Evolutionary conservation across 2,888 invertebrate species (phyloP).

Genomic region (Parapristionchus giblindavisi): DNA sequence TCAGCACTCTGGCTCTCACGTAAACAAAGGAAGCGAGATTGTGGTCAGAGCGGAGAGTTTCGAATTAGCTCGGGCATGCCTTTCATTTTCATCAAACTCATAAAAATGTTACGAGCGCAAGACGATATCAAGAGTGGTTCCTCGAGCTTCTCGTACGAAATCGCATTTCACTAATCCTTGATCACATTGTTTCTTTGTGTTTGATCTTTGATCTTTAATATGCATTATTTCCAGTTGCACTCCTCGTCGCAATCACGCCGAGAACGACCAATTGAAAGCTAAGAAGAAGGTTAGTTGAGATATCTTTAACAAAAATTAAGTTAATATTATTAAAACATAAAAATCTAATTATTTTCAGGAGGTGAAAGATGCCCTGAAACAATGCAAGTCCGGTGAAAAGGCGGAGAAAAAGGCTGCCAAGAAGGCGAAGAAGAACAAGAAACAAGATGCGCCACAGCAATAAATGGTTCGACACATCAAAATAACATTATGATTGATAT

Average conservation of each 20-base stretch:
- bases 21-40: too few species aligned
- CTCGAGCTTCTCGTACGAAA: too few species aligned
- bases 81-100: too few species aligned
- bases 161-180: not conserved
- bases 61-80: too few species aligned
- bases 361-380: constrained; percentile 28
- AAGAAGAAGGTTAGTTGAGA: constrained; percentile 29
- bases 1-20: too few species aligned
- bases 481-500: too few species aligned
- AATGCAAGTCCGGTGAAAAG: constrained; percentile 22
- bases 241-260: constrained; percentile 23
- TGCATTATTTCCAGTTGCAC: constrained; percentile 16
- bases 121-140: too few species aligned
- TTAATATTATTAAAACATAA: not conserved
- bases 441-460: too few species aligned
- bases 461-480: too few species aligned
- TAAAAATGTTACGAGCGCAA: too few species aligned
- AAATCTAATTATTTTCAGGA: constrained; percentile 12
- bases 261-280: constrained; percentile 29
- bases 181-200: not conserved
- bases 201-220: too few species aligned
- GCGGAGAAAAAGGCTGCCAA: constrained; percentile 18
- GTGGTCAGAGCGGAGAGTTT: too few species aligned
- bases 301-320: not conserved
- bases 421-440: constrained; percentile 26